These are phyloP conservation scores for Cherax destructor DNA, from an alignment of 1,140 invertebrate genomes.

Conservation along the genomic window DNA sequence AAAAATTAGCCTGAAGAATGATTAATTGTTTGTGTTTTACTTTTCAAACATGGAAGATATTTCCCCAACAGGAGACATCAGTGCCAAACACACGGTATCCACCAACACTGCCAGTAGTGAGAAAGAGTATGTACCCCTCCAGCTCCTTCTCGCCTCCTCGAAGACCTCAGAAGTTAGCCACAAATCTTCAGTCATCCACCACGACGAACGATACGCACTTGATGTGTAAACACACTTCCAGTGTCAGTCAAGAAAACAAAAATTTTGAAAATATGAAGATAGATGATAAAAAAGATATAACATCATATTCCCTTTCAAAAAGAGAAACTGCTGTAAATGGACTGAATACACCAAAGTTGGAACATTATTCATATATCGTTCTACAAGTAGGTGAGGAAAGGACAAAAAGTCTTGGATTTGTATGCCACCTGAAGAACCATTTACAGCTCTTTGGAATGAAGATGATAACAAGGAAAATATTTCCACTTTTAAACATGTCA, in stretches of 20 bases:
- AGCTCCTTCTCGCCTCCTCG: background rate
- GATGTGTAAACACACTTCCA: background rate
- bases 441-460: background rate
- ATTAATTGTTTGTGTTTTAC: too few species aligned
- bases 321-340: background rate
- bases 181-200: background rate
- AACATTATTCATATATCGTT: background rate
- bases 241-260: background rate
- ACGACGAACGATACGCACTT: background rate
- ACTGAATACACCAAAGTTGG: background rate
- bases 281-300: background rate
- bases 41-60: background rate
- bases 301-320: background rate
- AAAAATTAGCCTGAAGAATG: too few species aligned
- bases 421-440: background rate
- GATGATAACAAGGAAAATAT: too few species aligned
- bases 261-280: background rate
- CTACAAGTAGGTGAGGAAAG: background rate
- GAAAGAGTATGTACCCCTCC: background rate
- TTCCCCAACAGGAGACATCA: background rate
- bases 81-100: conserved; percentile 8
- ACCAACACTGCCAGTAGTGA: conserved; percentile 5
- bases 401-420: background rate
- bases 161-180: background rate
- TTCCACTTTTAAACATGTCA: background rate